Evolutionary conservation across 2,888 invertebrate species (phyloP).

Genomic region (Sinotaia quadrata): DNA sequence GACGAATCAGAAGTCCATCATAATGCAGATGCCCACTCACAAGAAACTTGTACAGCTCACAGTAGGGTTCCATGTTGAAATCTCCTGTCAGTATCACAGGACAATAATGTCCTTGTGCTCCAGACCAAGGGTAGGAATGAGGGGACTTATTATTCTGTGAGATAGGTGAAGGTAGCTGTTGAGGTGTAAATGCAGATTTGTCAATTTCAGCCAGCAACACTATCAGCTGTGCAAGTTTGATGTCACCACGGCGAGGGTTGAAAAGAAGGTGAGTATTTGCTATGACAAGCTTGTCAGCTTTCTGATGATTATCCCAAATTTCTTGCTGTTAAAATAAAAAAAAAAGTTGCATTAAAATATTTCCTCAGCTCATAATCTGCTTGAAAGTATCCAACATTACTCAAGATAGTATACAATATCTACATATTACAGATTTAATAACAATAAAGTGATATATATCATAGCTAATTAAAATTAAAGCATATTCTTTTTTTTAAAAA

Average conservation of each 20-base stretch:
- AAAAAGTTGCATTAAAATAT: too few species aligned
- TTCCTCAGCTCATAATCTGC: too few species aligned
- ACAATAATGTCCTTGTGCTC: slow-evolving; percentile 73
- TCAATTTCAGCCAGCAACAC: slow-evolving; percentile 89
- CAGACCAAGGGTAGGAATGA: neutral
- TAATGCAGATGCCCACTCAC: slow-evolving; percentile 77
- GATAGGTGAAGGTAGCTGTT: neutral
- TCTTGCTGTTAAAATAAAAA: too few species aligned
- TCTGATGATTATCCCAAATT: too few species aligned
- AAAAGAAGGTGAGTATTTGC: slow-evolving; percentile 96
- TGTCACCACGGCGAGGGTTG: slow-evolving; percentile 90
- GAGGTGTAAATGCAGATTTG: slow-evolving; percentile 75
- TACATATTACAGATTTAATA: too few species aligned
- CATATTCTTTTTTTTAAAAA: too few species aligned
- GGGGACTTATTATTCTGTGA: neutral
- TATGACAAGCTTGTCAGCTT: slow-evolving; percentile 77
- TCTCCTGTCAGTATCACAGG: slow-evolving; percentile 94
- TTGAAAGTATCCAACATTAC: too few species aligned
- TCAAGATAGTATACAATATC: too few species aligned
- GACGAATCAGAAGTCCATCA: slow-evolving; percentile 60
- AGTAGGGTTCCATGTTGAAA: slow-evolving; percentile 87
- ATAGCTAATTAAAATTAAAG: too few species aligned
- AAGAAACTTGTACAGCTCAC: slow-evolving; percentile 82
- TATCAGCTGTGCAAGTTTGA: slow-evolving; percentile 90
- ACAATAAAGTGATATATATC: too few species aligned